A percentile compares a stretch with the other conserved stretches of the same genome.
Conservation (phyloP, 2,113 vertebrate genomes). For the Fukomys damarensis region DNA sequence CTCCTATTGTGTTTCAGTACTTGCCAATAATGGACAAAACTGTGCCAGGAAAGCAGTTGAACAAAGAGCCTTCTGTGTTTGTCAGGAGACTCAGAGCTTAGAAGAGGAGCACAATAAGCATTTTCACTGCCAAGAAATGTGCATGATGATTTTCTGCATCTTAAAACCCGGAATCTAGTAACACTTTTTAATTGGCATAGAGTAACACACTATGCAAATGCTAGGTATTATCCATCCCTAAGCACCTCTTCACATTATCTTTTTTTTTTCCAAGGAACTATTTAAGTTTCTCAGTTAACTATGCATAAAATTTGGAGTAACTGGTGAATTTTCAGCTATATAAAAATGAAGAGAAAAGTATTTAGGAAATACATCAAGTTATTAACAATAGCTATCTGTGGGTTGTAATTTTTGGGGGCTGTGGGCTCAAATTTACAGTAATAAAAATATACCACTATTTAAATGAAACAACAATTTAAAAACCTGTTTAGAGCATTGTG, state of each 20-base stretch:
- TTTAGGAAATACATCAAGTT: constrained; percentile 29
- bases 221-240: background rate
- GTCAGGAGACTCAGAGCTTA: constrained; percentile 2
- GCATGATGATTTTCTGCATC: constrained; percentile 49
- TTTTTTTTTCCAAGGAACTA: background rate
- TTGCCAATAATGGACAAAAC: constrained; percentile 51
- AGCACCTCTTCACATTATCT: background rate
- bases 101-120: background rate
- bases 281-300: constrained; percentile 40
- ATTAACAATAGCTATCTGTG: constrained; percentile 23
- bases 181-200: constrained; percentile 62
- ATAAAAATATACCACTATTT: background rate
- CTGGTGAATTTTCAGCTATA: background rate
- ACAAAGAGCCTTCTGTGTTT: constrained; percentile 52
- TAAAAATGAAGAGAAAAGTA: constrained; percentile 22
- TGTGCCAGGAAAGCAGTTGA: constrained; percentile 17
- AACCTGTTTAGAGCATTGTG: background rate
- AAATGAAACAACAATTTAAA: constrained; percentile 29
- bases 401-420: background rate
- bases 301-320: background rate
- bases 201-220: constrained; percentile 26
- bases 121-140: constrained; percentile 51
- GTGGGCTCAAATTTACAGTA: constrained; percentile 5
- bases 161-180: constrained; percentile 46
- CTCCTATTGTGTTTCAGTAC: constrained; percentile 2